A percentile compares a stretch with the other conserved stretches of the same genome.
phyloP scores from a whole-genome alignment of 2,797 vertebrate species.

The Catharus ustulatus region DNA sequence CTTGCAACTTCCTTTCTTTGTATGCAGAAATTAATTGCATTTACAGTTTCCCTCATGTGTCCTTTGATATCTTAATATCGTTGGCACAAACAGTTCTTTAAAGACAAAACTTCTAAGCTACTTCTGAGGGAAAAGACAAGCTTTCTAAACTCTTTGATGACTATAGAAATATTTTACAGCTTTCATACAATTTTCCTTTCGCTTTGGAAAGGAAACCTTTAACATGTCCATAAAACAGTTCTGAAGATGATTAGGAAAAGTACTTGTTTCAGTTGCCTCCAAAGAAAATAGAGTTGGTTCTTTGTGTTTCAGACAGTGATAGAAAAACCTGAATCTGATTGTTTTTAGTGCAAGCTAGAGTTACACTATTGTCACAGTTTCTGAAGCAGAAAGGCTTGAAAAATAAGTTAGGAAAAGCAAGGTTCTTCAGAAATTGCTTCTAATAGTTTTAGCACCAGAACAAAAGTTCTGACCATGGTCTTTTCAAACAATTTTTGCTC shows the following conservation, averaged over 20 bases:
- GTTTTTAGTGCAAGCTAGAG: conserved; percentile 14
- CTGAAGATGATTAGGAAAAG: conserved; percentile 48
- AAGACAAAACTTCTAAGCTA: conserved; percentile 58
- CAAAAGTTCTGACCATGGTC: background rate
- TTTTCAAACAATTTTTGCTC: background rate
- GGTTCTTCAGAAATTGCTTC: background rate
- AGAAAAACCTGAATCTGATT: conserved; percentile 45
- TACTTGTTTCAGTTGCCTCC: conserved; percentile 64
- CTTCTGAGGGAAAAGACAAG: conserved; percentile 45
- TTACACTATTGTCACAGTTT: conserved; percentile 26
- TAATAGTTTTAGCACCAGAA: background rate
- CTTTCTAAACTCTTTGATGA: conserved; percentile 58
- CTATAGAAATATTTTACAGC: conserved; percentile 43
- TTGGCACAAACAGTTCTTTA: conserved; percentile 45
- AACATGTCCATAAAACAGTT: conserved; percentile 33
- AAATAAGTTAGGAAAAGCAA: background rate
- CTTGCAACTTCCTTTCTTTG: conserved; percentile 56
- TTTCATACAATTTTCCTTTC: conserved; percentile 43
- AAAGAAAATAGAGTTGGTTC: conserved; percentile 62
- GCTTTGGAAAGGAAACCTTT: conserved; percentile 48
- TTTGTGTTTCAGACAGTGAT: conserved; percentile 54
- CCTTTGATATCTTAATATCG: conserved; percentile 46
- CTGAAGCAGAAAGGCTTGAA: conserved; percentile 48
- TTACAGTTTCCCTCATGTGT: conserved; percentile 32
- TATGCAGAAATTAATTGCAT: conserved; percentile 48